A percentile compares a stretch with the other conserved stretches of the same genome.
Evolutionary conservation across 2,888 invertebrate species (phyloP).

Genomic region (Catocala sponsa): DNA sequence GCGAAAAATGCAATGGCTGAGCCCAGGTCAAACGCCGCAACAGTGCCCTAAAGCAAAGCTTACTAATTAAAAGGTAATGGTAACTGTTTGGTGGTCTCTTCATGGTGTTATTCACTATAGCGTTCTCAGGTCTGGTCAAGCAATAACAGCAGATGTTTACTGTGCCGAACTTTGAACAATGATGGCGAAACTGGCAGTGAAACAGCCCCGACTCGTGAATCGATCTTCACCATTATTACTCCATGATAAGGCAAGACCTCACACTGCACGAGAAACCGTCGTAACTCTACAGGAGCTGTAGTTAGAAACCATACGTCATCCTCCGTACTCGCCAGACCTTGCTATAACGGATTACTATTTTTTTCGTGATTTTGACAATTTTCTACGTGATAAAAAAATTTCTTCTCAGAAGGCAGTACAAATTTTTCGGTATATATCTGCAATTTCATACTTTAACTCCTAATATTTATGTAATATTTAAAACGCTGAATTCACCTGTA

Average conservation of each 20-base stretch:
- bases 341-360: neutral
- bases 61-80: conserved; percentile 6
- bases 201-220: neutral
- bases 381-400: neutral
- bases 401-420: neutral
- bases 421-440: no score
- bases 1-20: conserved; percentile 1
- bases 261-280: no score
- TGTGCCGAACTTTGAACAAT: conserved; percentile 3
- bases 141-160: no score
- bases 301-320: neutral
- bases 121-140: no score
- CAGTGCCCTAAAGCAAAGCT: conserved; percentile 4
- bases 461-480: no score
- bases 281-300: no score
- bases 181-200: conserved; percentile 1
- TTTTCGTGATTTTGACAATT: neutral
- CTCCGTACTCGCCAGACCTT: conserved; percentile 1
- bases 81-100: neutral
- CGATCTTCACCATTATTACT: neutral
- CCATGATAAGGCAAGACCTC: no score
- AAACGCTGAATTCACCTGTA: no score
- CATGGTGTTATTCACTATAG: neutral
- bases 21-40: conserved; percentile 1
- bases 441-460: no score